Conservation (phyloP, 2,113 vertebrate species). For the Ailuropoda melanoleuca region DNA sequence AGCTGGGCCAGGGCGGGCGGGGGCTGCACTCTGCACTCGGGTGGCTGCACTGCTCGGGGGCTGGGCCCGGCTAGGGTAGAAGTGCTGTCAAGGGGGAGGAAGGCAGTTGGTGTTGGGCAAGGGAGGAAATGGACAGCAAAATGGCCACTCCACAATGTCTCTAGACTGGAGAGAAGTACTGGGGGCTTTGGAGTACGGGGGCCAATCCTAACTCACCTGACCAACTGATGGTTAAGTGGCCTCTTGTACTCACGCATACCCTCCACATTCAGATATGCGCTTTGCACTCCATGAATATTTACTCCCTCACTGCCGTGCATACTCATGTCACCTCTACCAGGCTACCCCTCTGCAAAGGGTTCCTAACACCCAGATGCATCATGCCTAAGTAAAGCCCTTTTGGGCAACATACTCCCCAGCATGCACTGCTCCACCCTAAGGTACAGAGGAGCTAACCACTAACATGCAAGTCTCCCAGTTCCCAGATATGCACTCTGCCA, state of each 20-base stretch:
- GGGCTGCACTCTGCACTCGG: conserved; percentile 90
- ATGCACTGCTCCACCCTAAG: conserved; percentile 67
- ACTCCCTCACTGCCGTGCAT: conserved; percentile 32
- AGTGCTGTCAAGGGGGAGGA: conserved; percentile 88
- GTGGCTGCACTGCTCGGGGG: conserved; percentile 91
- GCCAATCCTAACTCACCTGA: not conserved
- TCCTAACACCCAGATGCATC: not conserved
- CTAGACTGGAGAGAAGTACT: not conserved
- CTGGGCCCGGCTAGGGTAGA: conserved; percentile 92
- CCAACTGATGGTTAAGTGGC: not conserved
- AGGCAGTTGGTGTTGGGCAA: conserved; percentile 43
- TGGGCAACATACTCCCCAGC: conserved; percentile 56
- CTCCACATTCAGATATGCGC: not conserved
- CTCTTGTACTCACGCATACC: not conserved
- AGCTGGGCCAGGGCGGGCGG: conserved; percentile 92
- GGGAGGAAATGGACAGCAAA: conserved; percentile 45
- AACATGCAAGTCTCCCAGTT: conserved; percentile 63
- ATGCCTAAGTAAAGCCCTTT: conserved; percentile 37
- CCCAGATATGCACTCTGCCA: not conserved
- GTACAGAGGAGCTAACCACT: not conserved
- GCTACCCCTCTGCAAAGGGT: not conserved
- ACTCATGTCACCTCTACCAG: conserved; percentile 9
- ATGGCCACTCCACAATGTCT: not conserved
- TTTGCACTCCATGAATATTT: not conserved
- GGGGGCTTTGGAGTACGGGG: not conserved